A percentile compares a stretch with the other conserved stretches of the same genome.
phyloP scores from a whole-genome alignment of 2,888 invertebrate genomes.

The Alcis repandata region DNA sequence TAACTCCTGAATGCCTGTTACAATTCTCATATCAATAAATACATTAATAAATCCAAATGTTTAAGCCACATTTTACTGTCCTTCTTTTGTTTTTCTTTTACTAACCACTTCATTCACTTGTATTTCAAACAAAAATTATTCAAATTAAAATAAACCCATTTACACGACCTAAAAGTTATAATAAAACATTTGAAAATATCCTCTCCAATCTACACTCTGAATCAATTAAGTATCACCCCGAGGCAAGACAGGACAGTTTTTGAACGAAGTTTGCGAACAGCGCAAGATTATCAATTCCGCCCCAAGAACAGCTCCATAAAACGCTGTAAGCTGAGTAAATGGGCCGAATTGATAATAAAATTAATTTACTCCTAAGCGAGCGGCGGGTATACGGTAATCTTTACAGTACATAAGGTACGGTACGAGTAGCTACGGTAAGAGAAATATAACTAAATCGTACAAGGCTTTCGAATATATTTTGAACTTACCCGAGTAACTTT shows the following conservation, averaged over 20 bases:
- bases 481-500: no score
- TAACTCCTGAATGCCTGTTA: no score
- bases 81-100: no score
- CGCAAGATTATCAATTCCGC: conserved; percentile 47
- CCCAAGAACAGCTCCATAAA: conserved; percentile 45
- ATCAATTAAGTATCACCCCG: conserved; percentile 24
- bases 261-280: conserved; percentile 31
- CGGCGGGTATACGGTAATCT: conserved; percentile 18
- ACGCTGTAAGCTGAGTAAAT: conserved; percentile 49
- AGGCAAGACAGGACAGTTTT: conserved; percentile 34
- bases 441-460: no score
- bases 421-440: not conserved
- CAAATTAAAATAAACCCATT: no score
- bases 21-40: no score
- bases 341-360: conserved; percentile 53
- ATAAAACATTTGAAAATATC: conserved; percentile 4
- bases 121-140: no score
- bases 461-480: no score
- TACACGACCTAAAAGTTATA: not conserved
- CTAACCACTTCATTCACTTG: no score
- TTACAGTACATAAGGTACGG: conserved; percentile 13
- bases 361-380: conserved; percentile 51
- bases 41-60: no score
- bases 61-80: no score
- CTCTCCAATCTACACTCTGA: not conserved